A percentile compares a stretch with the other conserved stretches of the same genome.
phyloP scores from a whole-genome alignment of 1,140 invertebrate species.

The Drosophila kepulauana region DNA sequence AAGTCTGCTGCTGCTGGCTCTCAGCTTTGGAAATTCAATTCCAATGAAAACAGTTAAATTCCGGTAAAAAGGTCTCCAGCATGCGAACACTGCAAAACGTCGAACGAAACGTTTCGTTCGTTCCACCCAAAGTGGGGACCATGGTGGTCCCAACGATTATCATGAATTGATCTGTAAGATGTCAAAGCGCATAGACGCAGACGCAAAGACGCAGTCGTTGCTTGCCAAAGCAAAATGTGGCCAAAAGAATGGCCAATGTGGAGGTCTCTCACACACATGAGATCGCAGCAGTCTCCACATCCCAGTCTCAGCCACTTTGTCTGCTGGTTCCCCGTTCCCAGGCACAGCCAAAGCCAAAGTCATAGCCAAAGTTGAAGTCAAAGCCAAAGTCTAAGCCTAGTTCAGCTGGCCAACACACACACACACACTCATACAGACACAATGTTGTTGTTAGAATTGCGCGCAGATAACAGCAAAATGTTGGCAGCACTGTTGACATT shows the following conservation, averaged over 20 bases:
- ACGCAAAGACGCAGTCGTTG: slow-evolving; percentile 42
- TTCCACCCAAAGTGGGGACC: slow-evolving; percentile 69
- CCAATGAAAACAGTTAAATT: slow-evolving; percentile 83
- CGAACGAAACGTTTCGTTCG: slow-evolving; percentile 46
- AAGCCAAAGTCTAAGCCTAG: slow-evolving; percentile 17
- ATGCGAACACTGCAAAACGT: slow-evolving; percentile 58
- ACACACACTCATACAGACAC: slow-evolving; percentile 29
- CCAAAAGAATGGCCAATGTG: slow-evolving; percentile 68
- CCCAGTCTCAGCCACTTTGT: slow-evolving; percentile 61
- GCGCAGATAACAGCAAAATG: slow-evolving; percentile 82
- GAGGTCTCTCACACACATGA: slow-evolving; percentile 51
- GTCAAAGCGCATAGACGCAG: slow-evolving; percentile 74
- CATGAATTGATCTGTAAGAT: slow-evolving; percentile 84
- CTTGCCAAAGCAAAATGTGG: slow-evolving; percentile 39
- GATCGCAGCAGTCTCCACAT: not conserved
- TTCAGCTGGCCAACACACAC: slow-evolving; percentile 34
- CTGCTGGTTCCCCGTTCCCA: slow-evolving; percentile 25
- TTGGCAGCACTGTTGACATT: slow-evolving; percentile 83
- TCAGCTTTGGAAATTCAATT: slow-evolving; percentile 73
- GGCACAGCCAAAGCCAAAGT: not conserved
- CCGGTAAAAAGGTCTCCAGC: slow-evolving; percentile 78
- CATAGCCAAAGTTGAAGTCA: slow-evolving; percentile 27
- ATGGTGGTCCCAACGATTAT: slow-evolving; percentile 83
- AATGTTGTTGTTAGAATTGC: slow-evolving; percentile 81
- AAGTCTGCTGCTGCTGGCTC: slow-evolving; percentile 7